Base-by-base conservation (phyloP, 2,888 invertebrate genomes). In the Parnassius mnemosyne region DNA sequence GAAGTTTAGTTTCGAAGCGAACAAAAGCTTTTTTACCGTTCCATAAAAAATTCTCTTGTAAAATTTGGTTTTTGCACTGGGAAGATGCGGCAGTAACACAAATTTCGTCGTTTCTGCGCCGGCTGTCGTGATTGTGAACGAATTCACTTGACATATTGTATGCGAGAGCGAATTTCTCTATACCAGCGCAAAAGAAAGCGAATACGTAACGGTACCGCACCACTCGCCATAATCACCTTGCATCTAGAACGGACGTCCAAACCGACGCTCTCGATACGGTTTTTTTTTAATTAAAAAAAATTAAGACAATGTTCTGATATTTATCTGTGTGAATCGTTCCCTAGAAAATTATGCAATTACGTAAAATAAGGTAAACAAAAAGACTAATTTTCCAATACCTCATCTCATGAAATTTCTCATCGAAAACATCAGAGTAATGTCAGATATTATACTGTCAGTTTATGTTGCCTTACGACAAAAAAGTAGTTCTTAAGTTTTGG, bases 161-260 rank as follows among this genome's bases (percentile, higher is more conserved):
- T 63, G 58, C 56, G 61, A 62, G 60, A 63, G 65, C 64, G 63
- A 67, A 67, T 73, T 73, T 72, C 71, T 66, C 71, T 65, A 54
- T 54, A 66, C 73, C 66, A 70, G 71, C 74, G 74, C 71, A 84
- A 84, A 87, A 84, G 87, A 87, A 87, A 88, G 88, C 83, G 83
- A 83, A 80, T 84, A 78, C 76, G 70, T 87, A 88, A 88, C 88
- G 87, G 87, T 81, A 80, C 75, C 68, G 74, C 66, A 71, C 78
- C 71, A 76, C 70, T 76, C 73, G 69, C 73, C 76, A 74, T 77
- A 78, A 57, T 57, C 74, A 71, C 54, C 44, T 34, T 69, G 70
- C 59, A 66, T 74, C 68, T 51, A 50, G 9, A 20, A 46, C 59
- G 55, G 50, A 74, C 75, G 71, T 66, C 67, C 70, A 71, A 68